phyloP scores from a whole-genome alignment of 2,797 vertebrate genomes.

The Anabacerthia variegaticeps region DNA sequence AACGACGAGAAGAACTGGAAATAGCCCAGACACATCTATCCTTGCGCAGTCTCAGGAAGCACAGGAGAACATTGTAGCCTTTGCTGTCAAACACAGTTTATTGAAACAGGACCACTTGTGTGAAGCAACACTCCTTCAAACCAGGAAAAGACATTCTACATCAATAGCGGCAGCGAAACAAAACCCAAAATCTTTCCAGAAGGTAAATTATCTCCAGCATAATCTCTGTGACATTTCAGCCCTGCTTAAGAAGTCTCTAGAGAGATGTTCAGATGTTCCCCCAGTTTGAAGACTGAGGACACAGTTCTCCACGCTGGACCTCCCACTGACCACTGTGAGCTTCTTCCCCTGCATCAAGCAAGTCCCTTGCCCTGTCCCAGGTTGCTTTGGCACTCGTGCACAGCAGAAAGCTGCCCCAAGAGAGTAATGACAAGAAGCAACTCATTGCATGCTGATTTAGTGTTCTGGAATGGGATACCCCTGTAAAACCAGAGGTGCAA shows the following conservation, averaged over 20 bases:
- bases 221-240: background rate
- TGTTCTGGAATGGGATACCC: fast-evolving
- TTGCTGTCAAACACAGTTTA: background rate
- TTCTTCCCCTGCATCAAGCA: background rate
- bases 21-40: background rate
- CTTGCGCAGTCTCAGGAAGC: background rate
- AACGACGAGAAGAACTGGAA: background rate
- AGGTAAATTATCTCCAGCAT: background rate
- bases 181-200: background rate
- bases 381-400: fast-evolving
- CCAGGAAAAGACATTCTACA: background rate
- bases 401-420: background rate
- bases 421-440: fast-evolving
- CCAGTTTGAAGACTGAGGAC: fast-evolving
- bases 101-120: background rate
- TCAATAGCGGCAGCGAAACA: background rate
- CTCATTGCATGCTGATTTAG: background rate
- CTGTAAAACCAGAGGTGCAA: background rate
- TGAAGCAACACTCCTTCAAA: background rate
- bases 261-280: background rate
- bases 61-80: background rate
- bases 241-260: background rate
- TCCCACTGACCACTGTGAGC: fast-evolving
- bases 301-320: background rate
- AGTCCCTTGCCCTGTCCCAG: fast-evolving